A percentile compares a stretch with the other conserved stretches of the same genome.
Conservation (phyloP, 2,113 vertebrate species). For the Scophthalmus maximus region DNA sequence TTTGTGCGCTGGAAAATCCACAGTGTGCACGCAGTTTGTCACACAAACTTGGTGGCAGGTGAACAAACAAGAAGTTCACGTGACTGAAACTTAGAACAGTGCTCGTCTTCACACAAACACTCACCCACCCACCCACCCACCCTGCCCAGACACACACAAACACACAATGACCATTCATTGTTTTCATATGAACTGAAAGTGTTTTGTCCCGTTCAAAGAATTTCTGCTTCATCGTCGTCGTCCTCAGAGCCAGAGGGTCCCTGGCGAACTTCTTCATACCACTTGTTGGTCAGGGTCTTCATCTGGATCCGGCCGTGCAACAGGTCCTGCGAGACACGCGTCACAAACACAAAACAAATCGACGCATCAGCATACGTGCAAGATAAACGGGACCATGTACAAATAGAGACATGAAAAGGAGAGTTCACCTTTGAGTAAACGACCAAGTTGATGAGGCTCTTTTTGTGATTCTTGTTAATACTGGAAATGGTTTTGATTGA, state of each 20-base stretch:
- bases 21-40: constrained; percentile 14
- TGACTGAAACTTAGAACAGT: constrained; percentile 22
- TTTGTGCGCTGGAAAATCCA: neutral
- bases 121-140: neutral
- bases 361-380: neutral
- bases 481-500: neutral
- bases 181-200: neutral
- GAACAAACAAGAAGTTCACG: constrained; percentile 6
- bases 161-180: constrained; percentile 22
- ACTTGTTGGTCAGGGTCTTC: constrained; percentile 98
- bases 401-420: neutral
- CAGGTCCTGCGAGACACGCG: constrained; percentile 85
- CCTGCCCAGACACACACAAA: neutral
- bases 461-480: too few species aligned
- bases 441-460: neutral
- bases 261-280: constrained; percentile 98
- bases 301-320: constrained; percentile 96
- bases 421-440: neutral
- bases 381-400: neutral
- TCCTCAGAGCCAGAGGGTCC: constrained; percentile 94
- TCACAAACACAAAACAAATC: neutral
- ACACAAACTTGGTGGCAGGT: constrained; percentile 17
- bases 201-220: constrained; percentile 83
- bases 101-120: neutral
- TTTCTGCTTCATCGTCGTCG: constrained; percentile 88